Evolutionary conservation across 2,888 invertebrate species (phyloP).

Genomic region (Eutolmus rufibarbis): DNA sequence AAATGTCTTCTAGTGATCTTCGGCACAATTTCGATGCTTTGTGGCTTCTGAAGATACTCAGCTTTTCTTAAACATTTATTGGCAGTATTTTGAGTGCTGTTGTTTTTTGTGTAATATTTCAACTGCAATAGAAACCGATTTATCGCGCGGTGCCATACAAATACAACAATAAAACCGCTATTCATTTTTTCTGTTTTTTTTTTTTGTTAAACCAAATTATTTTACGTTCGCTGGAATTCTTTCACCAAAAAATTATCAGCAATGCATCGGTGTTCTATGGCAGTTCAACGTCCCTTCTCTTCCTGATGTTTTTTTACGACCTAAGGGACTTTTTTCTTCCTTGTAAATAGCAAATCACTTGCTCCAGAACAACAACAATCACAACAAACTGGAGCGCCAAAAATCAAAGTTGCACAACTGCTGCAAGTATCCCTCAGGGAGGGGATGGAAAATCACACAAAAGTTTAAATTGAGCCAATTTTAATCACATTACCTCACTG

Average conservation of each 20-base stretch:
- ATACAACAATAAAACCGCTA: background rate
- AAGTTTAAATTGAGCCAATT: background rate
- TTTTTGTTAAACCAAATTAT: background rate
- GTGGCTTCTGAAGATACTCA: background rate
- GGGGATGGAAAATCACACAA: background rate
- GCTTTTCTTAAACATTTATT: constrained; percentile 14
- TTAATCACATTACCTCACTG: background rate
- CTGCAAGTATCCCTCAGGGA: constrained; percentile 25
- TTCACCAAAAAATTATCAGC: background rate
- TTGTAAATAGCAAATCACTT: background rate
- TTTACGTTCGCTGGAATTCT: background rate
- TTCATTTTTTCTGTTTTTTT: background rate
- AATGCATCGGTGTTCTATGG: background rate
- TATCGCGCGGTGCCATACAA: background rate
- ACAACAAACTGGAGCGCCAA: constrained; percentile 36
- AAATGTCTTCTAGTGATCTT: constrained; percentile 13
- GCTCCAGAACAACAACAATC: constrained; percentile 35
- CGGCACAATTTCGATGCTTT: background rate
- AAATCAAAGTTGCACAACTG: constrained; percentile 45
- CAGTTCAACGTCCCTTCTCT: background rate
- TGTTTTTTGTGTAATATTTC: background rate
- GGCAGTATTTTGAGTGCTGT: constrained; percentile 2
- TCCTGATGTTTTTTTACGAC: background rate
- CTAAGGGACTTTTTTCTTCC: background rate
- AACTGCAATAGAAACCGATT: background rate